Conservation (phyloP, 1,140 invertebrate genomes). For the Brachionus angularis region DNA sequence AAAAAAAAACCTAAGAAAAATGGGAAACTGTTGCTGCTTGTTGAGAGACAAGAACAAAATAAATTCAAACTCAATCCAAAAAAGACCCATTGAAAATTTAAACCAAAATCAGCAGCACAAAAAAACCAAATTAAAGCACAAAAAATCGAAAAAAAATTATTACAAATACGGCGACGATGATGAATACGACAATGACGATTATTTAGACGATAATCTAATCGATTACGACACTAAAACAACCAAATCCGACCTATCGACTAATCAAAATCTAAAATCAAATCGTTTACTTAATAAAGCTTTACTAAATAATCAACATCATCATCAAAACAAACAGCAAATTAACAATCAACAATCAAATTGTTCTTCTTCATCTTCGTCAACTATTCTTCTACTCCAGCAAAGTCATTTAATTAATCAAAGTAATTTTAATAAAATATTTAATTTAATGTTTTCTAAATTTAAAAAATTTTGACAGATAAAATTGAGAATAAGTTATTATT, state of each 20-base stretch:
- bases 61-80: not conserved
- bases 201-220: not conserved
- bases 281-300: not conserved
- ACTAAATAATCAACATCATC: not conserved
- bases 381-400: constrained; percentile 22
- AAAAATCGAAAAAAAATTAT: too few species aligned
- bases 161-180: constrained; percentile 40
- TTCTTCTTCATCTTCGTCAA: constrained; percentile 15
- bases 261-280: not conserved
- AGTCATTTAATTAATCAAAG: constrained; percentile 30
- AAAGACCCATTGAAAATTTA: not conserved
- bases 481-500: not conserved
- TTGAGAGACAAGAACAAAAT: constrained; percentile 1
- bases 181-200: constrained; percentile 28
- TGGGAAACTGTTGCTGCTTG: constrained; percentile 32
- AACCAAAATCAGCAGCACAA: not conserved
- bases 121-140: too few species aligned
- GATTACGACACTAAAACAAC: constrained; percentile 28
- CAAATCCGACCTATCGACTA: constrained; percentile 1
- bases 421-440: constrained; percentile 39
- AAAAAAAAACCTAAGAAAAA: too few species aligned
- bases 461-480: constrained; percentile 7
- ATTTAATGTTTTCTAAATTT: constrained; percentile 5
- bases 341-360: too few species aligned
- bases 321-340: not conserved